Evolutionary conservation across 2,113 vertebrate genomes (phyloP), one percentile per base, ranked within the genome.

Genomic region (Rutilus rutilus): DNA sequence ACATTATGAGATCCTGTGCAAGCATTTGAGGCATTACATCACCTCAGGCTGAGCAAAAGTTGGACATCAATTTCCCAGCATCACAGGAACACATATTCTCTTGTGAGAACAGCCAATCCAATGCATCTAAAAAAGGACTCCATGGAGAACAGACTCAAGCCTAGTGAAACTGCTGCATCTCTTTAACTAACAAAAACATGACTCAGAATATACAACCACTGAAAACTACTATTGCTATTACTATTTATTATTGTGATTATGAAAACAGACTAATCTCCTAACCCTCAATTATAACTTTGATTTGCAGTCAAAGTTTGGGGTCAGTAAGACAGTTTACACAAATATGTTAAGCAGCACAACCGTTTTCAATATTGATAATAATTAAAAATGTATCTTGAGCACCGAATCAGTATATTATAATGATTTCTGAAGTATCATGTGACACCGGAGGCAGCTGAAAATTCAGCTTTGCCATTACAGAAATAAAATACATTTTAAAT

Each of bases 81-180:
- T 83, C 14, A 39, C 27, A 78, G 75, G 27, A 42, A 47, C 36
- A 76, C 30, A 76, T 47, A 76, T 82, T 69, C 45, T 52, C 80
- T 45, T 23, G 64, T n/a, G 64, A 69, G 52, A 33, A 54, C 45
- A 67, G 12, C 19, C 25, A 67, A 82, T 69, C 64, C 45, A 69
- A 25, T 67, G 60, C 60, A 23, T 50, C 62, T 67, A 14, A 6
- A 17, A 42, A 45, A 39, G 7, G 21, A 62, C 30, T 27, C 78
- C 14, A 27, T 25, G 23, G 33, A 42, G 21, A 62, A 39, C 11
- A 42, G 1, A 59, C 1, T 17, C 23, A 36, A 60, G 54, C 21
- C 54, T 39, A n/a, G 21, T 60, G 30, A 57, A 52, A 78, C 76
- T 60, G 30, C 77, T 79, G 54, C 77, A 57, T 39, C 52, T 60